Evolutionary conservation across 2,113 vertebrate genomes (phyloP).

Genomic region (Gallinago paraguaiae): DNA sequence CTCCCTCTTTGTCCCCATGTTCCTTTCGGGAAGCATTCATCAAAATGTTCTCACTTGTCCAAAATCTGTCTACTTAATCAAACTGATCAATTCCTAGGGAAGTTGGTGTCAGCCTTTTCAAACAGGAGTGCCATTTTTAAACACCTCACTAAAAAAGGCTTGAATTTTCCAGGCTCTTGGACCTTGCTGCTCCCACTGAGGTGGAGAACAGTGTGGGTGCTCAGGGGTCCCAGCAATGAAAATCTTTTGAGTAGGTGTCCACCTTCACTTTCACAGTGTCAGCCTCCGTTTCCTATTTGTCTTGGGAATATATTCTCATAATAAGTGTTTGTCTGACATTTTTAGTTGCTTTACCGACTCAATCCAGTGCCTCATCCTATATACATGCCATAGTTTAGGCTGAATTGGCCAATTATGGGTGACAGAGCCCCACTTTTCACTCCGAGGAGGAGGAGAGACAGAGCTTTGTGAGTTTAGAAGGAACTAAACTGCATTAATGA

Average conservation of each 20-base stretch:
- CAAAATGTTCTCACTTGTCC: slow-evolving; percentile 31
- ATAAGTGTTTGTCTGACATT: background rate
- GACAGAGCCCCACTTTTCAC: too few species aligned
- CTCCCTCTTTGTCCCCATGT: background rate
- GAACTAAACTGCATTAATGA: too few species aligned
- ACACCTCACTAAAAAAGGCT: background rate
- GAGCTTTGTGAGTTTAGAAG: too few species aligned
- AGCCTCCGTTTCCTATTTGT: background rate
- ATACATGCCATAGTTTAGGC: too few species aligned
- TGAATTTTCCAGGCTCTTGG: background rate
- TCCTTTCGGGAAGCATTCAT: slow-evolving; percentile 36
- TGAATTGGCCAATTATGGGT: too few species aligned
- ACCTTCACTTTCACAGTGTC: background rate
- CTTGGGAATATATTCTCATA: background rate
- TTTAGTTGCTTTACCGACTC: background rate
- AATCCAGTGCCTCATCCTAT: background rate
- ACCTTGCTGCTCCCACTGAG: background rate
- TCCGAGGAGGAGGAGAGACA: too few species aligned
- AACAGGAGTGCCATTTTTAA: background rate
- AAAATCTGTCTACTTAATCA: background rate
- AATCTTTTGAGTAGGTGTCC: background rate
- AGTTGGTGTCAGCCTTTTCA: background rate
- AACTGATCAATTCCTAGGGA: background rate
- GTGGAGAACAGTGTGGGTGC: background rate
- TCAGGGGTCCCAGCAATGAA: background rate